phyloP scores from a whole-genome alignment of 2,888 invertebrate species.

The Drosophila flavopinicola region DNA sequence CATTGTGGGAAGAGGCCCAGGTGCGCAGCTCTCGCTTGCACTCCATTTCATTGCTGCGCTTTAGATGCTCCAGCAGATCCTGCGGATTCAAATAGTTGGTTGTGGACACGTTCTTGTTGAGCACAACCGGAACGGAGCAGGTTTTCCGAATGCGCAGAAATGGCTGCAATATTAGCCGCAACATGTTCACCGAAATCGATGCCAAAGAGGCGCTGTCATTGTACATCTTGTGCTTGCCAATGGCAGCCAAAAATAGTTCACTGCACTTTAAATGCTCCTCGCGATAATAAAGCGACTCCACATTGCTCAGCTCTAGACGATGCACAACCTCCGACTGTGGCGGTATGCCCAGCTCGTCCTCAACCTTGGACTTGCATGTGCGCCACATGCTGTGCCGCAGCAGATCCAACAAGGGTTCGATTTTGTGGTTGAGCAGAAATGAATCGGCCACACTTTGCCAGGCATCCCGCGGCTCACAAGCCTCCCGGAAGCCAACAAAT shows the following conservation, averaged over 20 bases:
- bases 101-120: slow-evolving; percentile 33
- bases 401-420: slow-evolving; percentile 59
- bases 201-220: slow-evolving; percentile 72
- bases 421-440: slow-evolving; percentile 61
- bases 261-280: slow-evolving; percentile 86
- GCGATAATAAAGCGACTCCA: slow-evolving; percentile 90
- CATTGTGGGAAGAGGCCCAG: slow-evolving; percentile 88
- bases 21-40: slow-evolving; percentile 88
- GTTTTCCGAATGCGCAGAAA: slow-evolving; percentile 88
- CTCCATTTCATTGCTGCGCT: slow-evolving; percentile 86
- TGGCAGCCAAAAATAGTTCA: slow-evolving; percentile 84
- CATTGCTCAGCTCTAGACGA: slow-evolving; percentile 88
- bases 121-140: slow-evolving; percentile 87
- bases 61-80: slow-evolving; percentile 88
- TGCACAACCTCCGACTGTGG: slow-evolving; percentile 86
- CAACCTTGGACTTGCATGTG: slow-evolving; percentile 88
- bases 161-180: slow-evolving; percentile 86
- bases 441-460: slow-evolving; percentile 75
- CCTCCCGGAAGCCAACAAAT: slow-evolving; percentile 84
- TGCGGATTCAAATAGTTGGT: slow-evolving; percentile 86
- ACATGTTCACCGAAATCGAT: slow-evolving; percentile 84
- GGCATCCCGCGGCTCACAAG: slow-evolving; percentile 57
- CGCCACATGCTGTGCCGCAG: slow-evolving; percentile 86
- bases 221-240: slow-evolving; percentile 70
- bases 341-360: slow-evolving; percentile 88